phyloP scores from a whole-genome alignment of 2,888 invertebrate species.

The Agrypnus murinus region DNA sequence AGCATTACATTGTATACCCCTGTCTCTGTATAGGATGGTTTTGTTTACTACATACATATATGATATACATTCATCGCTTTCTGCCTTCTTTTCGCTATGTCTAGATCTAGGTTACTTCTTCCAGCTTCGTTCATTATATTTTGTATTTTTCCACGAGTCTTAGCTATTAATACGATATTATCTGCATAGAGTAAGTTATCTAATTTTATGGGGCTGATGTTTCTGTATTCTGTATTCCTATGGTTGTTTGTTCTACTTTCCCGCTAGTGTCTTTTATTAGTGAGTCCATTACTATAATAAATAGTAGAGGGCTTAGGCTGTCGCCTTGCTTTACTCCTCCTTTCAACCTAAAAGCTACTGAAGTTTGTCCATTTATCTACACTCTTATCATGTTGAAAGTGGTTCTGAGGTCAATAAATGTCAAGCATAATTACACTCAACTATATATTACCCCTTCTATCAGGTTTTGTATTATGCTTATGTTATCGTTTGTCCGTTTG shows the following conservation, averaged over 20 bases:
- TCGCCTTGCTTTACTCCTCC: constrained; percentile 2
- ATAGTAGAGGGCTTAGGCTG: no score
- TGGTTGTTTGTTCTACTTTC: background rate
- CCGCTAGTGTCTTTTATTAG: constrained; percentile 17
- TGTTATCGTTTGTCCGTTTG: constrained; percentile 9
- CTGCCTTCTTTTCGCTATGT: constrained; percentile 7
- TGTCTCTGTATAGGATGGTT: background rate
- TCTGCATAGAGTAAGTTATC: background rate
- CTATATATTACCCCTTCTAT: constrained; percentile 3
- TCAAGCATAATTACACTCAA: background rate
- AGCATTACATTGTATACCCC: constrained; percentile 7
- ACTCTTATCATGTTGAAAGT: background rate
- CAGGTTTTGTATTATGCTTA: background rate
- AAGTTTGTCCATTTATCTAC: constrained; percentile 5
- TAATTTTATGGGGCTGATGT: no score
- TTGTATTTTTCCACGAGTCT: constrained; percentile 3
- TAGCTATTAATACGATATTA: background rate
- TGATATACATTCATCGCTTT: constrained; percentile 7
- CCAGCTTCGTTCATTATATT: background rate
- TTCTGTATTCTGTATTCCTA: constrained; percentile 10
- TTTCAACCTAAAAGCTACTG: background rate
- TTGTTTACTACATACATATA: constrained; percentile 4
- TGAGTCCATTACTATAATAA: background rate
- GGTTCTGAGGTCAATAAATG: constrained; percentile 3
- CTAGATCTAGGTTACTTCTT: no score